phyloP scores from a whole-genome alignment of 1,140 invertebrate species.

The Micrasema minimum region DNA sequence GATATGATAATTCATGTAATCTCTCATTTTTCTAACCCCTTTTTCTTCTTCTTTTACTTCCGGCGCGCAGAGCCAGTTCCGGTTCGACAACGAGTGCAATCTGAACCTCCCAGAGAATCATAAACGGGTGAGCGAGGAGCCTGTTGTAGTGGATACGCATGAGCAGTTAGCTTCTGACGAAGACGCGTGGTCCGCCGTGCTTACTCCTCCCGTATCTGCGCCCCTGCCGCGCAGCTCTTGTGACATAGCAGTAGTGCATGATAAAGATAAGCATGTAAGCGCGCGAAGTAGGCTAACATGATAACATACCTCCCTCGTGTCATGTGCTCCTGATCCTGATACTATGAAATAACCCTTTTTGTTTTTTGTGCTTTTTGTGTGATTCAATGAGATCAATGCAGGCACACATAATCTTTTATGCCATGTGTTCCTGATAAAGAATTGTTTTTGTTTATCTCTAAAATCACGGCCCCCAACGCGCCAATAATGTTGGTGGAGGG shows the following conservation, averaged over 20 bases:
- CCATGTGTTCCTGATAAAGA: too few species aligned
- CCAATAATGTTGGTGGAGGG: too few species aligned
- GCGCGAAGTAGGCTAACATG: slow-evolving; percentile 21
- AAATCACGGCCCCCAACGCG: too few species aligned
- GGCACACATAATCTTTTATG: too few species aligned
- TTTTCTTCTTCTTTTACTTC: slow-evolving; percentile 24
- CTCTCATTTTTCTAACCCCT: not conserved
- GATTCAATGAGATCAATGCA: too few species aligned
- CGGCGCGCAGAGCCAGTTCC: slow-evolving; percentile 89
- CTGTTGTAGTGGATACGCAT: slow-evolving; percentile 57
- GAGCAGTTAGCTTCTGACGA: slow-evolving; percentile 29
- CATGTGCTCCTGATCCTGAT: not conserved
- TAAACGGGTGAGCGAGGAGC: slow-evolving; percentile 88
- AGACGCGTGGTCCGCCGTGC: slow-evolving; percentile 56
- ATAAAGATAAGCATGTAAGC: slow-evolving; percentile 36
- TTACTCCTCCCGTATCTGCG: slow-evolving; percentile 52
- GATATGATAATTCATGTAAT: too few species aligned
- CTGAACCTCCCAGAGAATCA: slow-evolving; percentile 94
- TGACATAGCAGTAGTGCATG: slow-evolving; percentile 28
- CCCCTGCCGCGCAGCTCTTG: not conserved
- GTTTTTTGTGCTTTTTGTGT: too few species aligned
- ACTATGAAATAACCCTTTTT: too few species aligned
- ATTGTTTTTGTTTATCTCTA: too few species aligned
- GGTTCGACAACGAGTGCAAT: slow-evolving; percentile 98
- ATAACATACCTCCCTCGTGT: not conserved